These are phyloP conservation scores for Pachyuromys duprasi DNA, from an alignment of 2,797 vertebrate genomes.

Conservation along the genomic window DNA sequence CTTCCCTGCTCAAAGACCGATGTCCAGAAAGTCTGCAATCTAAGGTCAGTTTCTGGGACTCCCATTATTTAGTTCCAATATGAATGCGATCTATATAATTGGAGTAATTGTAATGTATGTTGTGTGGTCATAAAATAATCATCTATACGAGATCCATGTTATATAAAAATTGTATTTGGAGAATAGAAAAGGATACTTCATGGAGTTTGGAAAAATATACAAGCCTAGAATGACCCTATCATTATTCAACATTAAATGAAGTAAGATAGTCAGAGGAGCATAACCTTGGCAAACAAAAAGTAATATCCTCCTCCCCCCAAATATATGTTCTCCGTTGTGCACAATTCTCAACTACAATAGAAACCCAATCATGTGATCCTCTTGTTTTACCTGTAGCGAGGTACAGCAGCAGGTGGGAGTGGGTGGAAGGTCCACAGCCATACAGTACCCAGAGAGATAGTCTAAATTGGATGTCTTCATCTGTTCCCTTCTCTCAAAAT, in stretches of 20 bases:
- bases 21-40: background rate
- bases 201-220: background rate
- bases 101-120: background rate
- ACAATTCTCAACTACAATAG: background rate
- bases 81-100: background rate
- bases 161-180: background rate
- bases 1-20: background rate
- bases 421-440: background rate
- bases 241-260: background rate
- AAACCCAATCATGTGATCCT: background rate
- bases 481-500: background rate
- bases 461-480: background rate
- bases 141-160: background rate
- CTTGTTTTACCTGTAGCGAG: background rate
- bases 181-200: background rate
- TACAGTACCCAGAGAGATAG: background rate
- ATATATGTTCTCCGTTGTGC: background rate
- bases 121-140: background rate
- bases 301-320: background rate
- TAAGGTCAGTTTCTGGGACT: background rate
- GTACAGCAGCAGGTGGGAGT: background rate
- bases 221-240: background rate
- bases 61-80: background rate
- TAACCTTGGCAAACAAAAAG: conserved; percentile 1
- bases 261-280: background rate